phyloP scores from a whole-genome alignment of 2,113 vertebrate species.

The Pangasianodon gigas region DNA sequence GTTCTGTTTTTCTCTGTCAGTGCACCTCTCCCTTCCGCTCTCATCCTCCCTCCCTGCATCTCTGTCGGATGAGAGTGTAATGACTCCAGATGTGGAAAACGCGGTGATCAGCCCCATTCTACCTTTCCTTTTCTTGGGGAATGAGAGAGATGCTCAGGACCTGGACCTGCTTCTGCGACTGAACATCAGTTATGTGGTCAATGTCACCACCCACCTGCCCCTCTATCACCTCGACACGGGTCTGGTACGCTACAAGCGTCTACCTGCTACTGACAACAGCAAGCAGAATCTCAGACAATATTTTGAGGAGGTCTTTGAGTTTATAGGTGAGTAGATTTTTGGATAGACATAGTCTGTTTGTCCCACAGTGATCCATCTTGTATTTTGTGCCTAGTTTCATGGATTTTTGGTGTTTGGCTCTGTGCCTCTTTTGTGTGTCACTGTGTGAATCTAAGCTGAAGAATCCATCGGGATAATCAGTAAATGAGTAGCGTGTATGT shows the following conservation, averaged over 20 bases:
- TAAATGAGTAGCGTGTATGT: background rate
- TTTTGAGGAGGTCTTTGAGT: conserved; percentile 85
- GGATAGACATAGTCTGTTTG: background rate
- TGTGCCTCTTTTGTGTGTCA: background rate
- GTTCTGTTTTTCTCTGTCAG: conserved; percentile 55
- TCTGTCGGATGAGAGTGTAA: conserved; percentile 72
- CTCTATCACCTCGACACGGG: conserved; percentile 80
- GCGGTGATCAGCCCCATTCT: conserved; percentile 80
- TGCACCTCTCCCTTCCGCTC: conserved; percentile 73
- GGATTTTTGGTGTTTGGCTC: background rate
- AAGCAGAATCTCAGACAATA: conserved; percentile 86
- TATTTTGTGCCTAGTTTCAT: background rate
- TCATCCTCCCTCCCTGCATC: conserved; percentile 74
- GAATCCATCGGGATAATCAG: background rate
- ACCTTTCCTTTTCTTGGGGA: conserved; percentile 83
- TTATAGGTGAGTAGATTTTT: conserved; percentile 74
- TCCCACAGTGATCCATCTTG: background rate
- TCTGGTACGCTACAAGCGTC: conserved; percentile 78
- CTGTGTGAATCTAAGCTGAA: background rate
- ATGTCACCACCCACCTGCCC: conserved; percentile 84
- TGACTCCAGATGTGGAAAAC: conserved; percentile 82
- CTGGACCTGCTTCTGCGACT: conserved; percentile 76
- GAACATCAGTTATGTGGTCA: conserved; percentile 81
- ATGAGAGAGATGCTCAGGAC: conserved; percentile 82
- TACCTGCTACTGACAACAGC: conserved; percentile 84